Conservation (phyloP, 2,797 vertebrate species). For the Orientallactaga sibirica region DNA sequence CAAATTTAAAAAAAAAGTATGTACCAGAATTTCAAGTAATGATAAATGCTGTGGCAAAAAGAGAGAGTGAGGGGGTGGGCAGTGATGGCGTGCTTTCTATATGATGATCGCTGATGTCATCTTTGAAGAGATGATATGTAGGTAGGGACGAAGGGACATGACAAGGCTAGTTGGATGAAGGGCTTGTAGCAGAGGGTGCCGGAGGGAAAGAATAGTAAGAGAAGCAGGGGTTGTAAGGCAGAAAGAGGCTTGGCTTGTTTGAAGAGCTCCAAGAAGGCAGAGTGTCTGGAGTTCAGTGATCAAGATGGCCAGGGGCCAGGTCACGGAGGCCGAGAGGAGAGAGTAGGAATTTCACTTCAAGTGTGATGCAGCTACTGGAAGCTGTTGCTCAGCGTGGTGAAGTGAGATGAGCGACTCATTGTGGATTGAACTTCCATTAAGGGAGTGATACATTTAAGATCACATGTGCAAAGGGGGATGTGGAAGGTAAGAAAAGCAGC, state of each 20-base stretch:
- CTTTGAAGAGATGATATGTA: neutral
- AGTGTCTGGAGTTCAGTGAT: neutral
- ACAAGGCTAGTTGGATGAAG: neutral
- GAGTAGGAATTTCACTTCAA: neutral
- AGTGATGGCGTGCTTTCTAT: neutral
- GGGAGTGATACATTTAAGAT: constrained; percentile 25
- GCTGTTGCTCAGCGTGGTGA: neutral
- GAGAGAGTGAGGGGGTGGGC: neutral
- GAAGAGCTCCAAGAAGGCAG: constrained; percentile 9
- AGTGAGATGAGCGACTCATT: constrained; percentile 6
- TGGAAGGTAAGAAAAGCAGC: constrained; percentile 63
- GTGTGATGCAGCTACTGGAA: neutral
- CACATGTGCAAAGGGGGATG: neutral
- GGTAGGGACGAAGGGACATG: constrained; percentile 21
- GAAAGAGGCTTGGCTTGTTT: neutral
- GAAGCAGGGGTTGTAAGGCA: neutral
- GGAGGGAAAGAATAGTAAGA: neutral
- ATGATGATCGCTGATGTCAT: neutral
- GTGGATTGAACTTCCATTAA: constrained; percentile 63
- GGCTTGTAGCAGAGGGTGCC: neutral
- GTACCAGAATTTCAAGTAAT: neutral
- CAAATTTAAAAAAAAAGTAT: neutral
- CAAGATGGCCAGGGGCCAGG: neutral
- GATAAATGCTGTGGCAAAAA: neutral
- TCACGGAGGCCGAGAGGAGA: neutral